A percentile compares a stretch with the other conserved stretches of the same genome.
phyloP scores from a whole-genome alignment of 2,113 vertebrate genomes.

The Leptosomus discolor region DNA sequence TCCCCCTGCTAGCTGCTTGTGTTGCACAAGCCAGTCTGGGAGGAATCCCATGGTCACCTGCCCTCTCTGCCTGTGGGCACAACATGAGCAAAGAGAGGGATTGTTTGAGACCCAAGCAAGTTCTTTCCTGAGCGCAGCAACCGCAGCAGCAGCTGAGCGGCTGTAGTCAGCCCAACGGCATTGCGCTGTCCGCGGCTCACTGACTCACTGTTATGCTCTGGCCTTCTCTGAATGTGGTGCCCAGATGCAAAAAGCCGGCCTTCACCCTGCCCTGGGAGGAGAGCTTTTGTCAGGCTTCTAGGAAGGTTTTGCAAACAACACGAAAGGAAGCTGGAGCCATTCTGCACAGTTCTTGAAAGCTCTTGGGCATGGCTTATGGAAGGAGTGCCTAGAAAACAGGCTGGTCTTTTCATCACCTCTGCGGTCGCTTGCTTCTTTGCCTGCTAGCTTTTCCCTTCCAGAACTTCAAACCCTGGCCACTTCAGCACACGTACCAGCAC shows the following conservation, averaged over 20 bases:
- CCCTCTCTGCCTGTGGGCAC: neutral
- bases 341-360: neutral
- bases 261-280: neutral
- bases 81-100: neutral
- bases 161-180: neutral
- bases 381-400: slow-evolving; percentile 7
- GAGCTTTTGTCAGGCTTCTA: neutral
- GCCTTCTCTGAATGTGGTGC: neutral
- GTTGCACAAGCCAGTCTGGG: neutral
- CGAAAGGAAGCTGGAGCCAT: neutral
- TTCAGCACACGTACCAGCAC: neutral
- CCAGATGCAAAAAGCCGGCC: neutral
- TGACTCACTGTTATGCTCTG: neutral
- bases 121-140: neutral
- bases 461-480: neutral
- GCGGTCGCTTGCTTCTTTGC: neutral
- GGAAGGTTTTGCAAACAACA: neutral
- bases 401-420: slow-evolving; percentile 27
- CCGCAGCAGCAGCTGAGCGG: rapidly evolving
- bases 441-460: neutral
- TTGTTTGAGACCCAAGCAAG: neutral
- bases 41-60: neutral
- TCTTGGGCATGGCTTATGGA: neutral
- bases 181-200: neutral
- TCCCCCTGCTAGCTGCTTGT: neutral